Conservation (phyloP, 2,888 invertebrate genomes). For the Drosophila fulvimacula region DNA sequence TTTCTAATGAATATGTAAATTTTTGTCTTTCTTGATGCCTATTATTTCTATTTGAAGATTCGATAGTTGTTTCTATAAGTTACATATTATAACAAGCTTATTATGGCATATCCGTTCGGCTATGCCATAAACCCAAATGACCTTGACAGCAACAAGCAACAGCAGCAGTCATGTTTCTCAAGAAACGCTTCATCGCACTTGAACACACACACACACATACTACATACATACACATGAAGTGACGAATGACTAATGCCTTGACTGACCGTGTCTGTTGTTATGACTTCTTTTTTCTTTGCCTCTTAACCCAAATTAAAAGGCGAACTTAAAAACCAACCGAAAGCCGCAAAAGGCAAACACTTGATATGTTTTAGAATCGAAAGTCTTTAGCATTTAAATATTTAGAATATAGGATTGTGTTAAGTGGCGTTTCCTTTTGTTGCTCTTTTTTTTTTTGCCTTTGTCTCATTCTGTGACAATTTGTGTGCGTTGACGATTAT, state of each 20-base stretch:
- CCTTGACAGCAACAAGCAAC: slow-evolving; percentile 38
- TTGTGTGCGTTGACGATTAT: slow-evolving; percentile 46
- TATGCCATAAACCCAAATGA: slow-evolving; percentile 33
- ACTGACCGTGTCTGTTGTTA: slow-evolving; percentile 22
- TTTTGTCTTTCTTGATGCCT: neutral
- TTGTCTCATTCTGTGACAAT: slow-evolving; percentile 39
- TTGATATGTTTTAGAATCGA: slow-evolving; percentile 17
- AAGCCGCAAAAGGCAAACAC: slow-evolving; percentile 8
- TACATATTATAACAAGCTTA: slow-evolving; percentile 14
- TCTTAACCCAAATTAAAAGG: slow-evolving; percentile 63
- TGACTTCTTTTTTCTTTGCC: slow-evolving; percentile 22
- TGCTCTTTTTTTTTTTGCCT: neutral
- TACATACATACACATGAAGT: neutral
- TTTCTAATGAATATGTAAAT: neutral
- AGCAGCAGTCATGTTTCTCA: slow-evolving; percentile 12
- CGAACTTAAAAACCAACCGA: slow-evolving; percentile 19
- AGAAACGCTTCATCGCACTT: slow-evolving; percentile 45
- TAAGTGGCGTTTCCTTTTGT: slow-evolving; percentile 23
- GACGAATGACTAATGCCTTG: slow-evolving; percentile 45
- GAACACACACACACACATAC: neutral
- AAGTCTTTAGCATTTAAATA: slow-evolving; percentile 32
- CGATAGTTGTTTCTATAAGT: neutral
- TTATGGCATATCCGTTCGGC: slow-evolving; percentile 39
- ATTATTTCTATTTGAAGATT: neutral
- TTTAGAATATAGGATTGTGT: slow-evolving; percentile 25